Conservation (phyloP, 2,888 invertebrate genomes). For the Sarcophaga carnaria region DNA sequence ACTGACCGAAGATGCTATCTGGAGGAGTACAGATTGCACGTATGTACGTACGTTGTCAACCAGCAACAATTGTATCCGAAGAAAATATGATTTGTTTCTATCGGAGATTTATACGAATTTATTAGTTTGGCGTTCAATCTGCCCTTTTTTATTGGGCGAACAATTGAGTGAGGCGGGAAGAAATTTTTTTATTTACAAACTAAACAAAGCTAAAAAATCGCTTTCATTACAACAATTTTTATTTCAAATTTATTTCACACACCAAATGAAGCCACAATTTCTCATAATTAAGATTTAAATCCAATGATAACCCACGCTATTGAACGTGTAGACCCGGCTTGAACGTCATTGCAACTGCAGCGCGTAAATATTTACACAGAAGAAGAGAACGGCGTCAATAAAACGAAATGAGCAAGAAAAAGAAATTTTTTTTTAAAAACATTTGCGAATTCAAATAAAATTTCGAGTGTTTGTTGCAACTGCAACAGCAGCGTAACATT, state of each 20-base stretch:
- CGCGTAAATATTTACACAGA: constrained; percentile 38
- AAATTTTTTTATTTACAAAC: neutral
- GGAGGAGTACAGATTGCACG: no score
- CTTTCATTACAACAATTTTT: neutral
- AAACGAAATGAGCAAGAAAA: neutral
- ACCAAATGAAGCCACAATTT: constrained; percentile 1
- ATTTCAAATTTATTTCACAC: constrained; percentile 9
- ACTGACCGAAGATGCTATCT: no score
- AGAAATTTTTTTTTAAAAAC: neutral
- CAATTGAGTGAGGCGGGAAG: neutral
- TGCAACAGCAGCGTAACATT: neutral
- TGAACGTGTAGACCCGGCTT: constrained; percentile 36
- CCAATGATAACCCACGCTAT: constrained; percentile 49
- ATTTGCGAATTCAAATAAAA: constrained; percentile 3
- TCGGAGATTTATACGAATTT: no score
- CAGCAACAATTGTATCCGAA: no score
- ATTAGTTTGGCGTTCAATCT: no score
- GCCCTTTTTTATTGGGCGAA: neutral
- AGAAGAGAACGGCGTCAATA: neutral
- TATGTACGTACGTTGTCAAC: no score
- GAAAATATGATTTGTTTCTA: no score
- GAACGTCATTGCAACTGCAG: constrained; percentile 14
- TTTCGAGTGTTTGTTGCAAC: neutral
- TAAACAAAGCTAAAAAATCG: neutral
- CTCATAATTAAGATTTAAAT: constrained; percentile 57